Evolutionary conservation across 53 echinoderm and acorn worm genomes (phyloP).

Genomic region (Echinometra lucunter): DNA sequence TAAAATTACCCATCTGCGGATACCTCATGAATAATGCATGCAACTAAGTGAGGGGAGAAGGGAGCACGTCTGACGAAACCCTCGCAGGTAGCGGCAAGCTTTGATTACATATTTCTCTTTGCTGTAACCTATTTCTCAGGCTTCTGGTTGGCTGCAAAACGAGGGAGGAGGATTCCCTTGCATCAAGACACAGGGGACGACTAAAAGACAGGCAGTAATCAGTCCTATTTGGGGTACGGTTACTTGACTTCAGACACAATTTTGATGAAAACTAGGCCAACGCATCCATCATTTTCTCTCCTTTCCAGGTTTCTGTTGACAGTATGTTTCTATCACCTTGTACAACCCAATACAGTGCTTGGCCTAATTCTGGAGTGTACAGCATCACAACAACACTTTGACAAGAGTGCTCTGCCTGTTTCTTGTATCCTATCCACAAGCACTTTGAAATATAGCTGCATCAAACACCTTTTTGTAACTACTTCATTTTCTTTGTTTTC

Average conservation of each 20-base stretch:
- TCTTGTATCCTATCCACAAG: conserved; percentile 40
- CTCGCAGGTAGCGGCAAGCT: conserved; percentile 60
- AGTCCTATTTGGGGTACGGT: conserved; percentile 67
- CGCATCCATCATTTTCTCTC: conserved; percentile 66
- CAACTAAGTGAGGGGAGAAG: conserved; percentile 28
- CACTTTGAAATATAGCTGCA: conserved; percentile 45
- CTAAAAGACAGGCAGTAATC: conserved; percentile 54
- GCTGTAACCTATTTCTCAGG: conserved; percentile 64
- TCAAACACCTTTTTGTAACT: conserved; percentile 25
- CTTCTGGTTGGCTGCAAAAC: conserved; percentile 39
- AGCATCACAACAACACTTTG: conserved; percentile 60
- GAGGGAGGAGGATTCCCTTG: conserved; percentile 51
- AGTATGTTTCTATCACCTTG: conserved; percentile 54
- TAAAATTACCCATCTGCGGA: conserved; percentile 55
- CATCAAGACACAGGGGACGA: conserved; percentile 28
- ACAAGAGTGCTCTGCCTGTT: conserved; percentile 49
- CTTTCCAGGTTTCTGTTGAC: conserved; percentile 50
- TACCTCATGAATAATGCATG: conserved; percentile 68
- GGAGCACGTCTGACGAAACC: conserved; percentile 2
- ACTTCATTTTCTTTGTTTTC: conserved; percentile 43
- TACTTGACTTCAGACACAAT: conserved; percentile 67
- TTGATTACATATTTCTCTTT: conserved; percentile 68
- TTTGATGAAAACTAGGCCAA: conserved; percentile 69
- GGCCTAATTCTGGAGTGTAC: conserved; percentile 63
- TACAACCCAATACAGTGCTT: conserved; percentile 63